These are phyloP conservation scores for Acrossocheilus fasciatus DNA, from an alignment of 2,797 vertebrate genomes.

Conservation along the genomic window DNA sequence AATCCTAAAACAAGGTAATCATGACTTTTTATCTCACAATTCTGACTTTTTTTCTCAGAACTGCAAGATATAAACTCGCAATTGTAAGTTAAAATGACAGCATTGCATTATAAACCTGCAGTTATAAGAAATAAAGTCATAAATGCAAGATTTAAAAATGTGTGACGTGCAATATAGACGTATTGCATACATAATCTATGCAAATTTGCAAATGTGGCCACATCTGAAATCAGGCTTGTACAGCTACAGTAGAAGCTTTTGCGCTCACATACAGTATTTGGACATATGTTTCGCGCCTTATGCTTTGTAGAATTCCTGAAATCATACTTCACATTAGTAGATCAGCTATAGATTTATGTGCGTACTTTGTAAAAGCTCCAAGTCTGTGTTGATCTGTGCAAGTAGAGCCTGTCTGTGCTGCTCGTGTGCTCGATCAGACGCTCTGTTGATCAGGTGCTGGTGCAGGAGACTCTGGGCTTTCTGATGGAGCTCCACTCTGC, in stretches of 20 bases:
- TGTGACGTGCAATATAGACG: not conserved
- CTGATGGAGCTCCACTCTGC: constrained; percentile 81
- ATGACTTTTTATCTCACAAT: not conserved
- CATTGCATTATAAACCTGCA: too few species aligned
- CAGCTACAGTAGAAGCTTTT: not conserved
- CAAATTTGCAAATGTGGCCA: not conserved
- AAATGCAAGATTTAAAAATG: not conserved
- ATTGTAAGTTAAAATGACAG: too few species aligned
- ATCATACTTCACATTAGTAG: constrained; percentile 2
- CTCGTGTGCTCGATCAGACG: constrained; percentile 72
- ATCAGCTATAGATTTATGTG: constrained; percentile 45
- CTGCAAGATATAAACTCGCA: not conserved
- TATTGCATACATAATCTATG: not conserved
- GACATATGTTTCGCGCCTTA: not conserved
- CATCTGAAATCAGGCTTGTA: not conserved
- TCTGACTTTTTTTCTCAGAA: not conserved
- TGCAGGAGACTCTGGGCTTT: constrained; percentile 85
- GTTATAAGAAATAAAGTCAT: not conserved
- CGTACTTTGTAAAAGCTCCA: constrained; percentile 86
- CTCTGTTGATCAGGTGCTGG: constrained; percentile 80
- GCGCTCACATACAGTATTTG: not conserved
- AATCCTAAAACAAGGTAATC: not conserved
- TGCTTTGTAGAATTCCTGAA: not conserved
- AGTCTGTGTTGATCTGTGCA: constrained; percentile 87
- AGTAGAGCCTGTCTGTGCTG: constrained; percentile 83